Percentiles rank a stretch among this genome's conserved stretches.
Conservation (phyloP, 2,888 invertebrate species). For the Drosophila pseudotalamancana region DNA sequence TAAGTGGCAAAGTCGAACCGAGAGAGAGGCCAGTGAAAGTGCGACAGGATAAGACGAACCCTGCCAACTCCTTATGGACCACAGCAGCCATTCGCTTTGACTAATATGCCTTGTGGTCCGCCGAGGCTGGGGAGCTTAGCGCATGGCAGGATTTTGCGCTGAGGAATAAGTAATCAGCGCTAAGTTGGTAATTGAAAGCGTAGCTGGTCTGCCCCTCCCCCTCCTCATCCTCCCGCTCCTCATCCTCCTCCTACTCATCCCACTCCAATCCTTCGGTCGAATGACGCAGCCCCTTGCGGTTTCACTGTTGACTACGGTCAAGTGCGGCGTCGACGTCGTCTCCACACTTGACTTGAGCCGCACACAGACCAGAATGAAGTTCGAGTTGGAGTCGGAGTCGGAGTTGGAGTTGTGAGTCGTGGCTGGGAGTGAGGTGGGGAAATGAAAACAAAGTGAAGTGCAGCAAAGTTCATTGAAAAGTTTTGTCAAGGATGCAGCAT, state of each 20-base stretch:
- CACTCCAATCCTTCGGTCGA: too few relatives aligned
- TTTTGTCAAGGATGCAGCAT: slow-evolving; percentile 39
- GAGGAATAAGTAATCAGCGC: slow-evolving; percentile 79
- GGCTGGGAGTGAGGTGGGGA: slow-evolving; percentile 26
- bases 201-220: slow-evolving; percentile 29
- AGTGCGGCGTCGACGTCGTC: slow-evolving; percentile 42
- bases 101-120: slow-evolving; percentile 71
- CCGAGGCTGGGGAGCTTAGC: slow-evolving; percentile 15
- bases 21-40: slow-evolving; percentile 35
- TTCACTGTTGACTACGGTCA: slow-evolving; percentile 57
- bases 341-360: slow-evolving; percentile 59
- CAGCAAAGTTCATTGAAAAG: slow-evolving; percentile 53
- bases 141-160: slow-evolving; percentile 53
- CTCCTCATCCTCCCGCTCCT: not conserved
- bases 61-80: slow-evolving; percentile 58
- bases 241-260: not conserved
- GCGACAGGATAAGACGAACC: slow-evolving; percentile 39
- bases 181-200: slow-evolving; percentile 80
- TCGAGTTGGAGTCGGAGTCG: slow-evolving; percentile 1
- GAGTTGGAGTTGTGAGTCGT: slow-evolving; percentile 6
- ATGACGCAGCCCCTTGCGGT: slow-evolving; percentile 33
- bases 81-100: slow-evolving; percentile 62
- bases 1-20: slow-evolving; percentile 65
- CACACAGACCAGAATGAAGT: slow-evolving; percentile 24
- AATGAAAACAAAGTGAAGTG: slow-evolving; percentile 50